Conservation (phyloP, 2,113 vertebrate genomes). For the Tringa solitaria region DNA sequence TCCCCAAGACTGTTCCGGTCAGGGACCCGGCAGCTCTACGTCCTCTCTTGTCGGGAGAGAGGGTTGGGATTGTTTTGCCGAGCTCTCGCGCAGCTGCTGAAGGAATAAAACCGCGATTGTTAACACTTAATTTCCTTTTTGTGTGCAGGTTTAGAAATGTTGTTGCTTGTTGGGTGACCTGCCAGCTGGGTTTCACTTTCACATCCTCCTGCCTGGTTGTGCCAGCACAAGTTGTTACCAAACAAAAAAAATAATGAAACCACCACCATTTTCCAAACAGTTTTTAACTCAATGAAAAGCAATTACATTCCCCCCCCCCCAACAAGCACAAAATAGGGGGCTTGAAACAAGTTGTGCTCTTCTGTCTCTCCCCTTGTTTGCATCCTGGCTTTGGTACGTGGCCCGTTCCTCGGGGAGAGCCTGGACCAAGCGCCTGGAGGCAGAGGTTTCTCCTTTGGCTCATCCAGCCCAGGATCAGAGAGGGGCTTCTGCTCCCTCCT, state of each 20-base stretch:
- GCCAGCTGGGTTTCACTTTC: not conserved
- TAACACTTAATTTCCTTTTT: not conserved
- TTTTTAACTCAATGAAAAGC: not conserved
- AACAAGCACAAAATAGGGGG: not conserved
- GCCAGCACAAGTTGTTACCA: not conserved
- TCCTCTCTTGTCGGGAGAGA: not conserved
- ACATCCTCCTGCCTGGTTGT: not conserved
- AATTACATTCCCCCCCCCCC: too few species aligned
- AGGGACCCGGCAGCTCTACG: not conserved
- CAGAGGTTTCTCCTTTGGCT: not conserved
- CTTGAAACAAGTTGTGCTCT: not conserved
- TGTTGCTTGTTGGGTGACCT: not conserved
- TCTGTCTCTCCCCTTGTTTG: not conserved
- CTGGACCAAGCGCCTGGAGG: not conserved
- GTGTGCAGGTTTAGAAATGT: not conserved
- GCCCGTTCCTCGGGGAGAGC: not conserved
- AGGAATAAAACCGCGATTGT: not conserved
- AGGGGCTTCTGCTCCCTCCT: not conserved
- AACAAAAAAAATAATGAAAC: not conserved
- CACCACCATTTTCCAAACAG: not conserved
- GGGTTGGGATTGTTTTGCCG: not conserved
- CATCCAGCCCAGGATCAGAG: not conserved
- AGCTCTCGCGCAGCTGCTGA: not conserved
- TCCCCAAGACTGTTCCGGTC: fast-evolving
- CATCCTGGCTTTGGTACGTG: not conserved